Base-by-base conservation (phyloP, 2,888 invertebrate species). In the Eremobia ochroleuca region DNA sequence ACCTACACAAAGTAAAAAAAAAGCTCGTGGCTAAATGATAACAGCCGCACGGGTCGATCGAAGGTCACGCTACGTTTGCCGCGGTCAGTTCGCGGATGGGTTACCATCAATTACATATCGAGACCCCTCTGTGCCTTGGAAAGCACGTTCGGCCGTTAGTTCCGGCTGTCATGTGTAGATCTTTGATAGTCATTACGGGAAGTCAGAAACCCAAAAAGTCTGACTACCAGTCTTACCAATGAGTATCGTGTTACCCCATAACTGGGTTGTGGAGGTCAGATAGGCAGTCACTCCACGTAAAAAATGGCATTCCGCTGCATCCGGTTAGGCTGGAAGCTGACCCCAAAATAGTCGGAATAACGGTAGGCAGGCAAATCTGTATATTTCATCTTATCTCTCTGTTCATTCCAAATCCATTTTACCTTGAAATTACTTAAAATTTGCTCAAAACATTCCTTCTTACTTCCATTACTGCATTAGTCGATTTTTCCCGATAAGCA, bases 401-500 rank as follows among this genome's bases (percentile, higher is more conserved):
- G 28, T 6, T 28, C 15, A 55, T 55, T n/a, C n/a, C n/a, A 18
- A 61, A 21, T 11, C 34, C 61, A 61, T 34, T 31, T 34, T 4
- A 55, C 11, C 4, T 13, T 21, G 5, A 43, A 75, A 49, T 2
- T 31, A 59, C 15, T 46, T 58, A 11, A 52, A 70, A 72, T 34
- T 43, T 0, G 43, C 34, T 43, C 3, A 18, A 31, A 59, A 74
- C 11, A 46, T 34, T 55, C 43, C 0, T 31, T 52, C 11, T 55
- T 21, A n/a, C 58, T 11, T 70, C 58, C 37, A 34, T 59, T 15
- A 25, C 21, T 25, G 37, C 21, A 65, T 72, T 69, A 77, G 68
- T 28, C 25, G n/a, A 73, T 69, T 46, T 73, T 58, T 25, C 18
- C 8, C 40, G 69, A 49, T 77, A 77, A 73, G 11, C 25, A 46